phyloP scores from a whole-genome alignment of 2,797 vertebrate species.

The Brotula barbata region DNA sequence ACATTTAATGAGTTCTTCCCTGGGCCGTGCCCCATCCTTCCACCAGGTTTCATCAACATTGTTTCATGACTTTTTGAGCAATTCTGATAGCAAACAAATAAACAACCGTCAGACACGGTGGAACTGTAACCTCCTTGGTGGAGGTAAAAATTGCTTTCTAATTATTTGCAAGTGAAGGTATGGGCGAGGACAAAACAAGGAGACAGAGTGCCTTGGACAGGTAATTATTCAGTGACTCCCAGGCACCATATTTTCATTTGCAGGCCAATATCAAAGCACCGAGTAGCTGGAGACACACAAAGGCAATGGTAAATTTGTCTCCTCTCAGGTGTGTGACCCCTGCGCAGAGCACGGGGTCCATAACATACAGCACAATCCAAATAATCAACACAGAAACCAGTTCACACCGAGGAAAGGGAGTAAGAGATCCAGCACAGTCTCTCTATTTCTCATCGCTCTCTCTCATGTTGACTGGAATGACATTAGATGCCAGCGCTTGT shows the following conservation, averaged over 20 bases:
- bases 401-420: conserved; percentile 52
- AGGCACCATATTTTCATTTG: conserved; percentile 68
- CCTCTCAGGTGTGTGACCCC: conserved; percentile 47
- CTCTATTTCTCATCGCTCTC: conserved; percentile 68
- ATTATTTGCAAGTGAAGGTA: conserved; percentile 14
- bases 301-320: conserved; percentile 46
- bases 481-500: conserved; percentile 85
- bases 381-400: conserved; percentile 47
- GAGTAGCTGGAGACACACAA: conserved; percentile 53
- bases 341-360: conserved; percentile 29
- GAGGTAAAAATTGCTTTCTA: not conserved
- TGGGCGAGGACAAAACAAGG: conserved; percentile 37
- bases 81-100: too few relatives aligned
- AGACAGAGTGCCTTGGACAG: conserved; percentile 38
- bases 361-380: conserved; percentile 47
- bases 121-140: too few relatives aligned
- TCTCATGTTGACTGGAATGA: conserved; percentile 84
- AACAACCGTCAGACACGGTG: too few relatives aligned
- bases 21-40: too few relatives aligned
- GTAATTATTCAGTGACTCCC: conserved; percentile 67
- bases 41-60: too few relatives aligned
- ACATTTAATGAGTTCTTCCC: too few relatives aligned
- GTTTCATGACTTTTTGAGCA: too few relatives aligned
- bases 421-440: conserved; percentile 43
- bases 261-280: conserved; percentile 66